Evolutionary conservation across 64 coral and sea anemone genomes (phyloP).

Genomic region (Pachyseris speciosa): DNA sequence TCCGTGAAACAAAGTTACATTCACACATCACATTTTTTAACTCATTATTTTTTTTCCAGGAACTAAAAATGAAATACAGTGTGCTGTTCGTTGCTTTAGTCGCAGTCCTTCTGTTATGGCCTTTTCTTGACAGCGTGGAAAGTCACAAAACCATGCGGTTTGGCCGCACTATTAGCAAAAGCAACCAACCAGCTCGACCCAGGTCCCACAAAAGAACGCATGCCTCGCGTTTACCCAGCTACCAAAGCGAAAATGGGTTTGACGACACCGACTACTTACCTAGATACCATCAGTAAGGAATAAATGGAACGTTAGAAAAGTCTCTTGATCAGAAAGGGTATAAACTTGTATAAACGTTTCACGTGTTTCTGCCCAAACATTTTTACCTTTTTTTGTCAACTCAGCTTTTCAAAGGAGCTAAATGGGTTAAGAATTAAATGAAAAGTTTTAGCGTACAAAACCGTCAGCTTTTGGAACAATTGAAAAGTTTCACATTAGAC

Average conservation of each 20-base stretch:
- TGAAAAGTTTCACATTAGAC: too few relatives aligned
- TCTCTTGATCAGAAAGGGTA: too few relatives aligned
- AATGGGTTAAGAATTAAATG: too few relatives aligned
- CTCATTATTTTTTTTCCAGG: background rate
- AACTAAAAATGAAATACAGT: background rate
- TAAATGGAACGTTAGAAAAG: background rate
- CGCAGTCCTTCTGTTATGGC: background rate
- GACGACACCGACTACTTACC: background rate
- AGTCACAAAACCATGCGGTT: background rate
- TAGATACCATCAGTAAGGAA: background rate
- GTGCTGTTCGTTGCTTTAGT: background rate
- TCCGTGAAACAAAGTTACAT: too few relatives aligned
- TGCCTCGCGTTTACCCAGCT: background rate
- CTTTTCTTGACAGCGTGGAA: background rate
- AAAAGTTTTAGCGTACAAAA: too few relatives aligned
- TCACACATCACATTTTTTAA: too few relatives aligned
- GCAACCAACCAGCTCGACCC: background rate
- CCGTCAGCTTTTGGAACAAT: too few relatives aligned
- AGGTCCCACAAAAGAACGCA: background rate
- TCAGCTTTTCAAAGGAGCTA: too few relatives aligned
- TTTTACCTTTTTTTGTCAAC: too few relatives aligned
- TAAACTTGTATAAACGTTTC: too few relatives aligned
- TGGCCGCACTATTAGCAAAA: background rate
- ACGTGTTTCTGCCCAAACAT: too few relatives aligned
- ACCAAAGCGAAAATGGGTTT: background rate